Evolutionary conservation across 2,888 invertebrate species (phyloP), one percentile per base, ranked within the genome.

Genomic region (Argyresthia albistria): DNA sequence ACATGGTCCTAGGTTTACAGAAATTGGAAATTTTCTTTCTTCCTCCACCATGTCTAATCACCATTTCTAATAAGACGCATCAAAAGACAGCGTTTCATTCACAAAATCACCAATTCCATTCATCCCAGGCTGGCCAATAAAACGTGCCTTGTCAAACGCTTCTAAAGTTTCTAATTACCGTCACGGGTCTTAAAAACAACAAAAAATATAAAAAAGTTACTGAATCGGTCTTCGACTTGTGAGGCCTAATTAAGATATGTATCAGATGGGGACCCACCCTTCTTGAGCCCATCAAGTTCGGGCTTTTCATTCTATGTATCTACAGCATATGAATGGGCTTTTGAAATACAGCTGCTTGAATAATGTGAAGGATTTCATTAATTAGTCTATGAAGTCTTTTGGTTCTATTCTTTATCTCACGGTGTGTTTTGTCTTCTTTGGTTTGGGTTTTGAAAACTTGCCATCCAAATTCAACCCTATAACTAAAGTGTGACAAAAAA

Each of bases 201-300:
- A 73, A 77, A 76, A 70, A 69, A 25, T 4, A 25, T 25, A 25
- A 25, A 25, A 25, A 25, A 25, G 25, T 4, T 25, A 25, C 25
- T 6, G 25, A 25, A 25, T 25, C 6, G 66, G 67, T 45, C 66
- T 65, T 66, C 84, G 73, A 73, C 80, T 73, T 87, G 87, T 87
- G 87, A 63, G 87, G 87, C 73, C 84, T 84, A 86, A 87, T 87
- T 87, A 87, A 86, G 87, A 87, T 87, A 83, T 86, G 84, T 81
- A 83, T 82, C 69, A 75, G 76, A 78, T 71, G 73, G 65, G 70
- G 16, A 64, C 72, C 73, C 67, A 65, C 83, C 81, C 83, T 79
- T 74, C 72, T 72, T 73, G 74, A 73, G 70, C 70, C 75, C 80
- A 25, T 25, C 3, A 25, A 2, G 25, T 25, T 4, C 25, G 25